Evolutionary conservation across 2,113 vertebrate species (phyloP).

Genomic region (Euleptes europaea): DNA sequence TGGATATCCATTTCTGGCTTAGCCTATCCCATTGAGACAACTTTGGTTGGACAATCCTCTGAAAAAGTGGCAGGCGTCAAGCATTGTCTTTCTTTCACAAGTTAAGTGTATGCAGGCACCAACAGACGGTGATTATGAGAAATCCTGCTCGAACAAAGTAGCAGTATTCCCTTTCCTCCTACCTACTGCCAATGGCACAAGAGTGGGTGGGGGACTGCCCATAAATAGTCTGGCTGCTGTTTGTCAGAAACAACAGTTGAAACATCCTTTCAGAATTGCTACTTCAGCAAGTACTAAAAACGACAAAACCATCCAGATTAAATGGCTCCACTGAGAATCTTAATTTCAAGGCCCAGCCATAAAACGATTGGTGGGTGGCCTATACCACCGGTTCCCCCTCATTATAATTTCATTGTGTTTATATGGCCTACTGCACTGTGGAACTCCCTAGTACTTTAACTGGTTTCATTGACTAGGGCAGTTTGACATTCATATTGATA

Average conservation of each 20-base stretch:
- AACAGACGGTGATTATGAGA: slow-evolving; percentile 71
- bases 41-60: not conserved
- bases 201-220: slow-evolving; percentile 68
- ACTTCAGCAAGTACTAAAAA: slow-evolving; percentile 76
- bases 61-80: slow-evolving; percentile 25
- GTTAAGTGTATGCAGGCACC: slow-evolving; percentile 65
- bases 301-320: slow-evolving; percentile 76
- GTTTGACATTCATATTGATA: slow-evolving; percentile 81
- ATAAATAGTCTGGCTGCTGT: slow-evolving; percentile 78
- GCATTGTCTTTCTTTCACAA: slow-evolving; percentile 59
- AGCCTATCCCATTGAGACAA: slow-evolving; percentile 8
- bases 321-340: slow-evolving; percentile 74
- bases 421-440: slow-evolving; percentile 67
- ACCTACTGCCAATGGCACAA: slow-evolving; percentile 68
- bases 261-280: slow-evolving; percentile 67
- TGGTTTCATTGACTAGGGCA: slow-evolving; percentile 65
- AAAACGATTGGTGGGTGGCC: slow-evolving; percentile 80
- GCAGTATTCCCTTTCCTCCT: slow-evolving; percentile 65
- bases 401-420: slow-evolving; percentile 78
- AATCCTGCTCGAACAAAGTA: slow-evolving; percentile 69
- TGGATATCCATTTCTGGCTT: not conserved
- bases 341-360: slow-evolving; percentile 74
- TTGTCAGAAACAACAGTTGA: slow-evolving; percentile 73
- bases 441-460: slow-evolving; percentile 70
- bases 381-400: slow-evolving; percentile 64